phyloP scores from a whole-genome alignment of 2,113 vertebrate genomes.

The Nannobrachium achirus region DNA sequence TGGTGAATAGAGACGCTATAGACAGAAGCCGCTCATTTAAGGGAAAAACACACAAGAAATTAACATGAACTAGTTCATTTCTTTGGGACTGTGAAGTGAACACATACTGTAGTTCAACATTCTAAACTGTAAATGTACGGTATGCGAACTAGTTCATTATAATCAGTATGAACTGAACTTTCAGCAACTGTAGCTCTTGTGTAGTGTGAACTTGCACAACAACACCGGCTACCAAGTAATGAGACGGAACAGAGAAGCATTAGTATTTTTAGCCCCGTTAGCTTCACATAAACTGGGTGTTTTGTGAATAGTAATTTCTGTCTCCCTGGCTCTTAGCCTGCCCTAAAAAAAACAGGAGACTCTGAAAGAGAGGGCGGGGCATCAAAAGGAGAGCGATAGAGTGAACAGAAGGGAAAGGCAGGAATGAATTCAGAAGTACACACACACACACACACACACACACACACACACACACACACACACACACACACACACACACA shows the following conservation, averaged over 20 bases:
- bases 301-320: conserved; percentile 53
- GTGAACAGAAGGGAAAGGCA: background rate
- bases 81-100: no score
- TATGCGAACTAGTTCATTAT: no score
- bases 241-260: conserved; percentile 48
- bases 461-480: background rate
- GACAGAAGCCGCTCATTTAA: no score
- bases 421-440: conserved; percentile 1
- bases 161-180: no score
- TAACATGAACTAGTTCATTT: no score
- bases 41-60: no score
- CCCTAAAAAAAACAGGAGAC: conserved; percentile 32
- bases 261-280: conserved; percentile 57
- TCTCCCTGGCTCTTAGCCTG: conserved; percentile 40
- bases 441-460: background rate
- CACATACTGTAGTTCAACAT: no score
- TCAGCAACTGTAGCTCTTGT: no score
- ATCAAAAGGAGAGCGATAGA: conserved; percentile 17
- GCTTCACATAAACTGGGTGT: conserved; percentile 36
- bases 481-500: no score
- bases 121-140: no score
- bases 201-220: no score
- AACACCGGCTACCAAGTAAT: conserved; percentile 39
- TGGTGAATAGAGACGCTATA: no score
- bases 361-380: conserved; percentile 7